Evolutionary conservation across 2,113 vertebrate species (phyloP).

Genomic region (Athene noctua): DNA sequence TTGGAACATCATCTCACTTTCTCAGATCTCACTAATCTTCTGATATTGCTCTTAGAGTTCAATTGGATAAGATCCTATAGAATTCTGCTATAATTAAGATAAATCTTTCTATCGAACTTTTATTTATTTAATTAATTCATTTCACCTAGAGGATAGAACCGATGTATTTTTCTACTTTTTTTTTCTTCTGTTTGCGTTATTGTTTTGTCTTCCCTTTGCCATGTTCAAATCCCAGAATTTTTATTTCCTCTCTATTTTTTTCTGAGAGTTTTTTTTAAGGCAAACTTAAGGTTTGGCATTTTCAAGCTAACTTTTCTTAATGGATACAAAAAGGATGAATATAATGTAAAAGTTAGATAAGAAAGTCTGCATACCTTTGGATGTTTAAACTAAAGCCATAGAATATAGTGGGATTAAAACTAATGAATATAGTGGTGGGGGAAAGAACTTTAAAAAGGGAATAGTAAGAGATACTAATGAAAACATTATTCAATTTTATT

Average conservation of each 20-base stretch:
- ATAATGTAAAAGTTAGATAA: not conserved
- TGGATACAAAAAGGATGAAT: not conserved
- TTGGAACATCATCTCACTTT: not conserved
- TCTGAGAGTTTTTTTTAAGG: not conserved
- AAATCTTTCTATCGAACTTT: not conserved
- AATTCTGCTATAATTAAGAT: not conserved
- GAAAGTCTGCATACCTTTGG: not conserved
- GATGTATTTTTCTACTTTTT: fast-evolving
- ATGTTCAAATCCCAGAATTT: not conserved
- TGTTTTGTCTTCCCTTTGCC: fast-evolving
- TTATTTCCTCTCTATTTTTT: not conserved
- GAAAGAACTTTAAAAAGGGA: not conserved
- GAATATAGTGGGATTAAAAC: not conserved
- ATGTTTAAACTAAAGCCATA: not conserved
- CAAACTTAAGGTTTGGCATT: not conserved
- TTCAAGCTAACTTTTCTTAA: not conserved
- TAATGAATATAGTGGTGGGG: not conserved
- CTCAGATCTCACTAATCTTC: not conserved
- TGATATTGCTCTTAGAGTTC: not conserved
- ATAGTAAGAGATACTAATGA: not conserved
- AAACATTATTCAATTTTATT: not conserved
- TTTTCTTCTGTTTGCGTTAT: no score
- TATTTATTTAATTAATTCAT: not conserved
- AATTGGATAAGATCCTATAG: not conserved
- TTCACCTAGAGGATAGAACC: not conserved